phyloP scores from a whole-genome alignment of 2,797 vertebrate genomes.

The Lithobates pipiens region DNA sequence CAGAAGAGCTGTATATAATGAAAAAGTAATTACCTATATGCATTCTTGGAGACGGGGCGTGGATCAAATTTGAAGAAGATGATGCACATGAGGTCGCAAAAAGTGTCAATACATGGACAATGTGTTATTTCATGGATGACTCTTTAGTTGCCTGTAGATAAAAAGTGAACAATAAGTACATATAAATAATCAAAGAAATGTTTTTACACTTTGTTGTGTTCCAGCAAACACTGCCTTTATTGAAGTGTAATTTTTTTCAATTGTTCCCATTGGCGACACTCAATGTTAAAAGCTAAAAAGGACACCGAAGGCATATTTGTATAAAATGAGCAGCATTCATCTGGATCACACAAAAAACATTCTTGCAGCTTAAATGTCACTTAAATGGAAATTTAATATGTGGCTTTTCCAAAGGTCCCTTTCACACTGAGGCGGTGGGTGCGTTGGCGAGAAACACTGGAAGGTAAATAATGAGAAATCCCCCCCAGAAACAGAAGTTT shows the following conservation, averaged over 20 bases:
- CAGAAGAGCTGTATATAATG: neutral
- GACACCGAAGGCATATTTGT: constrained; percentile 30
- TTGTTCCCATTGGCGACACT: constrained; percentile 17
- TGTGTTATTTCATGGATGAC: constrained; percentile 62
- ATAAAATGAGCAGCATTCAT: constrained; percentile 48
- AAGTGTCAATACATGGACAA: constrained; percentile 64
- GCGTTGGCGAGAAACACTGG: constrained; percentile 16
- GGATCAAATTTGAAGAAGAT: constrained; percentile 98
- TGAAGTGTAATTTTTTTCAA: constrained; percentile 34
- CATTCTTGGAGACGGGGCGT: constrained; percentile 93
- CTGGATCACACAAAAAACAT: neutral
- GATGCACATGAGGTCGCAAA: constrained; percentile 88
- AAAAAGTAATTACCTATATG: constrained; percentile 87
- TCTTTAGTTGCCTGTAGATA: constrained; percentile 66
- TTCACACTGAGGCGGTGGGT: no score
- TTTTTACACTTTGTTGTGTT: neutral
- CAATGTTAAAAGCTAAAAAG: constrained; percentile 46
- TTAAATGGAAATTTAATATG: constrained; percentile 49
- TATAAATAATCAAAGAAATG: constrained; percentile 6
- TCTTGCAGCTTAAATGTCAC: constrained; percentile 18
- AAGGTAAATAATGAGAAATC: constrained; percentile 29
- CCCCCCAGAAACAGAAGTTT: neutral
- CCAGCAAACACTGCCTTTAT: neutral
- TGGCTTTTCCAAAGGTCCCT: constrained; percentile 21
- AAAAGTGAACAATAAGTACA: constrained; percentile 57